Evolutionary conservation across 2,888 invertebrate species (phyloP).

Genomic region (Dryobotodes eremita): DNA sequence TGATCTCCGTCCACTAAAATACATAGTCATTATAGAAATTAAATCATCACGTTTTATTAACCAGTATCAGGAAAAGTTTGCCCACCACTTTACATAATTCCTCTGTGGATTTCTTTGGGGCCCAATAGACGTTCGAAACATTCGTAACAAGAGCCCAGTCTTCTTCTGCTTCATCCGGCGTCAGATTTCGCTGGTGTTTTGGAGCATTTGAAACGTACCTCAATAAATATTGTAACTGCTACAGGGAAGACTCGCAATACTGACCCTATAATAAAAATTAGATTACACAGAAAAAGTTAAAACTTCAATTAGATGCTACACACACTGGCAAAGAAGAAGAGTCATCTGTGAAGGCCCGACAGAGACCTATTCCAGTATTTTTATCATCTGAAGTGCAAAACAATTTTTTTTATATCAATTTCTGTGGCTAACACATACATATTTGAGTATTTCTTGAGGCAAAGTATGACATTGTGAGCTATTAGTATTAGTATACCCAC

Average conservation of each 20-base stretch:
- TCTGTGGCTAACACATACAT: background rate
- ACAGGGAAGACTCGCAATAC: constrained; percentile 2
- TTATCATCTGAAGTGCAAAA: background rate
- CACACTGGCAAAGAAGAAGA: background rate
- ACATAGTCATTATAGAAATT: constrained; percentile 1
- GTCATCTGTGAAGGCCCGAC: background rate
- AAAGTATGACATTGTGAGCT: background rate
- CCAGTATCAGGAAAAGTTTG: background rate
- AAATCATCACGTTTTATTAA: background rate
- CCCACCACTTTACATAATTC: constrained; percentile 1
- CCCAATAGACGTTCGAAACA: background rate
- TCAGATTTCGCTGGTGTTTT: background rate
- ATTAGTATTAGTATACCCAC: background rate
- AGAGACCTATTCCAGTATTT: background rate
- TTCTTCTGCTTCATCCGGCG: background rate
- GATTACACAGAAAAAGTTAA: background rate
- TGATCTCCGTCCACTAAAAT: background rate
- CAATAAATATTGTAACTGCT: background rate
- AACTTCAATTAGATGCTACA: background rate
- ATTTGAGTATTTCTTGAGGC: background rate
- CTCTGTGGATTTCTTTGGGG: background rate
- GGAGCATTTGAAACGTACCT: background rate
- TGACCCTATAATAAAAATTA: constrained; percentile 1
- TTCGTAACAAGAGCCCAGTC: background rate
- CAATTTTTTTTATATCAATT: background rate